These are phyloP conservation scores for Clarias pachynema DNA, from an alignment of 2,797 vertebrate genomes.

Conservation along the genomic window DNA sequence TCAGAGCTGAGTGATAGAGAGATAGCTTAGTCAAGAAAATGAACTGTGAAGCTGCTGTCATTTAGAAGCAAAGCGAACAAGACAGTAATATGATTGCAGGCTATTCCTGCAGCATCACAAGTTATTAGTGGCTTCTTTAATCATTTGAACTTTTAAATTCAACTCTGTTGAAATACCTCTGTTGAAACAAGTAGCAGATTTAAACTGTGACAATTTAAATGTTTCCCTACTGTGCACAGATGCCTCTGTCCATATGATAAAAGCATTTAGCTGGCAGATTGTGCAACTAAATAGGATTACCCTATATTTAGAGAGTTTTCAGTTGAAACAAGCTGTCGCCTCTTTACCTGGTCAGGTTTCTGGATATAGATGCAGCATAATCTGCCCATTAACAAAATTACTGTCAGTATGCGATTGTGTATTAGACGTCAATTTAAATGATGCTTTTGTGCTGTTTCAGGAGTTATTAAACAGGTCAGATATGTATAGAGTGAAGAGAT, in stretches of 20 bases:
- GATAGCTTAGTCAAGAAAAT: constrained; percentile 14
- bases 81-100: constrained; percentile 33
- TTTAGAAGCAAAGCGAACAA: constrained; percentile 20
- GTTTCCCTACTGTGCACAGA: constrained; percentile 32
- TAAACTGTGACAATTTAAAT: constrained; percentile 35
- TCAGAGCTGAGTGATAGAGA: constrained; percentile 23
- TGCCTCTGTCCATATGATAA: constrained; percentile 27
- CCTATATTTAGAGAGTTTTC: constrained; percentile 23
- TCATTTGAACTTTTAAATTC: constrained; percentile 32
- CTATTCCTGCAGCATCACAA: constrained; percentile 27
- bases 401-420: not conserved
- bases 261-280: constrained; percentile 21
- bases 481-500: not conserved
- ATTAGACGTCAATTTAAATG: not conserved
- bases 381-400: constrained; percentile 16
- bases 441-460: not conserved
- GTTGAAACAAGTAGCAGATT: constrained; percentile 31
- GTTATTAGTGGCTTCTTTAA: constrained; percentile 36
- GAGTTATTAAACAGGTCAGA: not conserved
- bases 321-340: not conserved
- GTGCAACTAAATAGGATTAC: constrained; percentile 24
- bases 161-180: constrained; percentile 17
- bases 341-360: not conserved
- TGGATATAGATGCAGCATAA: constrained; percentile 4
- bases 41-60: constrained; percentile 30